A percentile compares a stretch with the other conserved stretches of the same genome.
Evolutionary conservation across 2,113 vertebrate genomes (phyloP).

Genomic region (Notothenia coriiceps): DNA sequence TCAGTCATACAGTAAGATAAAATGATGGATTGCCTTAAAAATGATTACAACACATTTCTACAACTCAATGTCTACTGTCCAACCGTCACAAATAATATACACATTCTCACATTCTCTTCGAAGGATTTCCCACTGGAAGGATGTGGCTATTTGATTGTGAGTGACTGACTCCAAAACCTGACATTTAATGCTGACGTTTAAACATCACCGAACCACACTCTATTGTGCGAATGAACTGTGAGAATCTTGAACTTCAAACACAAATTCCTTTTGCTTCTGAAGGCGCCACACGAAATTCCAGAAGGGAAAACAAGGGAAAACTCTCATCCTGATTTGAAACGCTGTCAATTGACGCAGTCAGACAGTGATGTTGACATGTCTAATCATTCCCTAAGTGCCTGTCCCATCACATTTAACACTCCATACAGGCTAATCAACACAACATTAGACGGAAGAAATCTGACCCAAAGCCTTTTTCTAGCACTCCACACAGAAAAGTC

Average conservation of each 20-base stretch:
- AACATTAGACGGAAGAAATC: constrained; percentile 38
- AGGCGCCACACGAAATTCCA: constrained; percentile 1
- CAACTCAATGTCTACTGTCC: too few relatives aligned
- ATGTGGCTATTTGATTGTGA: neutral
- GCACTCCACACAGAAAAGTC: neutral
- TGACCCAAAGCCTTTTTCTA: constrained; percentile 24
- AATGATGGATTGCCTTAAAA: too few relatives aligned
- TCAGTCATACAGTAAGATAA: too few relatives aligned
- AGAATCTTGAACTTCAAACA: neutral
- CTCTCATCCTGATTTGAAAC: constrained; percentile 18
- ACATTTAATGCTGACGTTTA: neutral
- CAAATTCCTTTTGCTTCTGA: neutral
- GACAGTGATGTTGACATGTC: constrained; percentile 41
- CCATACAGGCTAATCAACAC: constrained; percentile 24
- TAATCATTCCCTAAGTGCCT: constrained; percentile 60
- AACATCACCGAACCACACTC: too few relatives aligned
- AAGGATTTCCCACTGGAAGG: neutral
- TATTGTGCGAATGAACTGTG: too few relatives aligned
- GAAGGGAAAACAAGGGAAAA: neutral
- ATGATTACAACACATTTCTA: too few relatives aligned
- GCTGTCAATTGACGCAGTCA: constrained; percentile 35
- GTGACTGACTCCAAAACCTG: neutral
- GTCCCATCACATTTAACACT: constrained; percentile 54
- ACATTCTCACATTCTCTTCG: neutral
- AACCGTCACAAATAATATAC: too few relatives aligned